Percentiles rank a stretch among this genome's conserved stretches.
Evolutionary conservation across 2,797 vertebrate genomes (phyloP).

Genomic region (Tadarida brasiliensis): DNA sequence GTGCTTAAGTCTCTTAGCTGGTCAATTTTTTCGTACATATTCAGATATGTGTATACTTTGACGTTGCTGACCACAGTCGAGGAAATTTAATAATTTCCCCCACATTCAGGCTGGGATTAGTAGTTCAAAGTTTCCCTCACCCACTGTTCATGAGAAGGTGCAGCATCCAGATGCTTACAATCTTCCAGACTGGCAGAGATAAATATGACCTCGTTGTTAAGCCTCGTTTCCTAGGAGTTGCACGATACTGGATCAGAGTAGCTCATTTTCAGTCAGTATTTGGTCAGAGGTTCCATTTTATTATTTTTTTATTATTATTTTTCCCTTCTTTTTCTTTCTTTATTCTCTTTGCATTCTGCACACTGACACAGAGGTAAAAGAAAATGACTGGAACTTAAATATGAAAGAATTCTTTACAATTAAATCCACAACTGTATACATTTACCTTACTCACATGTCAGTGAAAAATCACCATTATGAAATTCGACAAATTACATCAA

Average conservation of each 20-base stretch:
- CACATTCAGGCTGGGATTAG: neutral
- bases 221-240: neutral
- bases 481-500: conserved; percentile 72
- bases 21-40: neutral
- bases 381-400: conserved; percentile 49
- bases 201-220: neutral
- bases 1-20: neutral
- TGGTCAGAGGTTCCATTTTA: neutral
- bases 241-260: rapidly evolving
- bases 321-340: neutral
- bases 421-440: conserved; percentile 48
- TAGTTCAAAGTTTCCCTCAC: neutral
- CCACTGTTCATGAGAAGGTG: neutral
- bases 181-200: neutral
- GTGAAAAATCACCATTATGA: conserved; percentile 71
- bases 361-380: conserved; percentile 36
- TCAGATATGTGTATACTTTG: neutral
- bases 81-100: neutral
- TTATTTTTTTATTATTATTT: no score
- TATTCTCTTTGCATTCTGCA: conserved; percentile 39
- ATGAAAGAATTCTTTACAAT: conserved; percentile 58
- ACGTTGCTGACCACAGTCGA: neutral
- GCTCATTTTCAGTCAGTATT: neutral
- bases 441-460: conserved; percentile 8
- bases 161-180: neutral